These are phyloP conservation scores for Thaleichthys pacificus DNA, from an alignment of 2,797 vertebrate genomes.

Conservation along the genomic window DNA sequence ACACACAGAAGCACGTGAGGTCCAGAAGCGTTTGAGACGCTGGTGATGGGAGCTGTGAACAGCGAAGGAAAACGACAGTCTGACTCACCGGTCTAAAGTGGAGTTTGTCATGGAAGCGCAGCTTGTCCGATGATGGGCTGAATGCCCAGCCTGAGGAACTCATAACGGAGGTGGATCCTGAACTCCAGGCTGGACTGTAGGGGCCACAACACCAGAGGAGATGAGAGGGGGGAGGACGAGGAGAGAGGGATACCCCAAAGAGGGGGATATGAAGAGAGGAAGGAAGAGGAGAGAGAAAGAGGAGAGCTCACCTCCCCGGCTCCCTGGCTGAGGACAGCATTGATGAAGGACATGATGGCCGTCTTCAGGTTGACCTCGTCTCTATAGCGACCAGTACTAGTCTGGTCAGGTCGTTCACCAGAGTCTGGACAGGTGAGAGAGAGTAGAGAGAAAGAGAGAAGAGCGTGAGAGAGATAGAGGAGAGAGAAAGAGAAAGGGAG, in stretches of 20 bases:
- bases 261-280: not conserved
- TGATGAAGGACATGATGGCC: slow-evolving; percentile 99
- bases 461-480: not conserved
- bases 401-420: slow-evolving; percentile 95
- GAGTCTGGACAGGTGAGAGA: slow-evolving; percentile 71
- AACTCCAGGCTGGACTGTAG: slow-evolving; percentile 92
- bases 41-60: not conserved
- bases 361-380: slow-evolving; percentile 99
- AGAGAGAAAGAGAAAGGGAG: too few relatives aligned
- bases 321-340: slow-evolving; percentile 95
- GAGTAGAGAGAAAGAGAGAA: not conserved
- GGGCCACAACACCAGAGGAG: not conserved
- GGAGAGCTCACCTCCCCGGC: slow-evolving; percentile 86
- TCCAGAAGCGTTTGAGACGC: not conserved
- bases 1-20: not conserved
- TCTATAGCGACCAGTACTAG: slow-evolving; percentile 93
- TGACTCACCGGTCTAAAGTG: slow-evolving; percentile 90
- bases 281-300: too few relatives aligned
- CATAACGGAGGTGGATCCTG: slow-evolving; percentile 95
- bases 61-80: not conserved
- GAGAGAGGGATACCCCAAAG: not conserved
- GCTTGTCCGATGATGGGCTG: slow-evolving; percentile 98
- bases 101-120: slow-evolving; percentile 96
- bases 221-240: not conserved
- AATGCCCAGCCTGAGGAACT: slow-evolving; percentile 98